Conservation (phyloP, 2,888 invertebrate genomes). For the Tinea pellionella region DNA sequence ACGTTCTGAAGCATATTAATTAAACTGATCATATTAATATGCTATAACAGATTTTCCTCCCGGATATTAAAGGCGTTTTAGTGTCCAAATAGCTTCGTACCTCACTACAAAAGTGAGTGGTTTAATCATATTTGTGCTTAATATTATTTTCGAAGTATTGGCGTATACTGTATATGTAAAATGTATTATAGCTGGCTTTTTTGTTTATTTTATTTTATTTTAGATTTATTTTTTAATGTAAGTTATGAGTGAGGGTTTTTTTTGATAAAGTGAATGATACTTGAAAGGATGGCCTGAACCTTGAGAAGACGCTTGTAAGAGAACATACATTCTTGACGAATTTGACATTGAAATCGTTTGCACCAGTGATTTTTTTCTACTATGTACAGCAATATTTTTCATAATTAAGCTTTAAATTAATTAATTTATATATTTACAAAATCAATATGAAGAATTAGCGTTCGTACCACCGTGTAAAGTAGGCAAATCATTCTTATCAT, state of each 20-base stretch:
- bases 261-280: too few species aligned
- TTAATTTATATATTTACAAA: too few species aligned
- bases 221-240: not conserved
- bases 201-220: not conserved
- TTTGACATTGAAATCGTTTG: too few species aligned
- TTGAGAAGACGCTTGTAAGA: not conserved
- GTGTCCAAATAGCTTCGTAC: not conserved
- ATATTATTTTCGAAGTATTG: not conserved
- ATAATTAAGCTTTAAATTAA: too few species aligned
- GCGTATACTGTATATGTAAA: conserved; percentile 1
- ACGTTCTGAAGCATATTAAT: not conserved
- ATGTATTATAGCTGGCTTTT: not conserved
- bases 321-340: too few species aligned
- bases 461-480: too few species aligned
- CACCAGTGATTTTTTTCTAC: too few species aligned
- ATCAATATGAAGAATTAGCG: too few species aligned
- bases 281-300: too few species aligned
- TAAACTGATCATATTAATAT: not conserved
- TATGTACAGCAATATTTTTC: too few species aligned
- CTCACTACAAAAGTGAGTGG: not conserved
- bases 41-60: not conserved
- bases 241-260: too few species aligned
- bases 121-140: not conserved
- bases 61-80: not conserved
- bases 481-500: too few species aligned